Base-by-base conservation (phyloP, 2,797 vertebrate species). In the Galago senegalensis region DNA sequence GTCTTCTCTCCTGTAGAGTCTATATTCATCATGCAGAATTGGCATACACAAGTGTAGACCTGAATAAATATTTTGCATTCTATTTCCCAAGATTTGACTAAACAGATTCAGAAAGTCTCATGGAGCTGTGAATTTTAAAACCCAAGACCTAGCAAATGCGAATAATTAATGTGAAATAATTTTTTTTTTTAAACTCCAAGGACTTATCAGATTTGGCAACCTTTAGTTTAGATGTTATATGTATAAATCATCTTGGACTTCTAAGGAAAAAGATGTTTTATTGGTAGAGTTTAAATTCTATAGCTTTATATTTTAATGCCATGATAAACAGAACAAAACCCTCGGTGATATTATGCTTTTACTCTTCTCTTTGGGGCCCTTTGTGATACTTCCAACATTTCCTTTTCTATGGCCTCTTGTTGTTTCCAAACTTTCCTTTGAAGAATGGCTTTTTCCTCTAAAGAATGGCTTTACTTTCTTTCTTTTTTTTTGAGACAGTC, bases 121-220 rank as follows among this genome's bases (percentile, higher is more conserved):
- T n/a, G 75, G 72, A 70, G 37, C 14, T 89, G 7, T 93, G 46
- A 93, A 92, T 81, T 88, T 91, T 77, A 75, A 95, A 93, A 92
- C 29, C 29, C 49, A 89, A 90, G 53, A 85, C 9, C 49, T 77
- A 49, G 13, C 49, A 49, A 49, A 49, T 49, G 49, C 13, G 12
- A 14, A 16, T 3, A 49, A 49, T 14, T 49, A 3, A 49, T 49
- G 49, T 49, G 49, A 49, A 49, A 14, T 49, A 49, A 14, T 49
- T 49, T 3, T 49, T 49, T 49, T 49, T 81, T 88, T 91, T 76
- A 75, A 95, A 93, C 86, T 29, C 29, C 49, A 89, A 93, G 61
- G 87, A 7, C 49, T 77, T 53, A 76, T 72, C 84, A 67, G 2
- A 49, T 93, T 77, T 81, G 61, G 69, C 75, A 89, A 56, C 27